phyloP scores from a whole-genome alignment of 1,140 invertebrate species.

The Bathynomus jamesi region DNA sequence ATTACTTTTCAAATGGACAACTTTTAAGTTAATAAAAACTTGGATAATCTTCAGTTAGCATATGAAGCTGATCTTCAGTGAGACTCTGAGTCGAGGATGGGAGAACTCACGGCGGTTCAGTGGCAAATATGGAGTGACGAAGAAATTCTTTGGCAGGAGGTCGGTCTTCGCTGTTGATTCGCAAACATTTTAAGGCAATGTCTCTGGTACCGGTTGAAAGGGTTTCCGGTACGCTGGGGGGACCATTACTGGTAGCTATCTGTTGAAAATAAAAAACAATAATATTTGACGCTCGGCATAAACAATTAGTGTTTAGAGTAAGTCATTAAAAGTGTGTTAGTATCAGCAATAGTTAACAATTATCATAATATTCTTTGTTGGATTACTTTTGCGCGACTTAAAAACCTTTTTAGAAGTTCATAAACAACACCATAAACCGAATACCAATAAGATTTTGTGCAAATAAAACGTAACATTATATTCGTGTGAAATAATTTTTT shows the following conservation, averaged over 20 bases:
- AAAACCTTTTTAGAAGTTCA: background rate
- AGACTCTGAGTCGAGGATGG: no score
- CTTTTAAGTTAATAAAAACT: background rate
- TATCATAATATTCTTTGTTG: background rate
- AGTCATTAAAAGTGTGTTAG: background rate
- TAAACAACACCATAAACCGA: background rate
- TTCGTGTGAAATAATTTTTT: no score
- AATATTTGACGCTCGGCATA: background rate
- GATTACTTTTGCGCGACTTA: background rate
- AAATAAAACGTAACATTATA: no score
- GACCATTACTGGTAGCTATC: slow-evolving; percentile 46
- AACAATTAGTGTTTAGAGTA: background rate
- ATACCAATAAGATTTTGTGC: background rate
- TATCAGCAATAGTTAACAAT: background rate
- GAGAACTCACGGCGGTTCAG: slow-evolving; percentile 19
- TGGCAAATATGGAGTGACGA: slow-evolving; percentile 44
- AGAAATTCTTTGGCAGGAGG: slow-evolving; percentile 46
- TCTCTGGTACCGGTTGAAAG: slow-evolving; percentile 40
- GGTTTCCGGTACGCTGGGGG: slow-evolving; percentile 46
- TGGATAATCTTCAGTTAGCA: no score
- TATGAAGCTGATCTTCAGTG: no score
- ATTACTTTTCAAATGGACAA: background rate
- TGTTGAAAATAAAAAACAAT: slow-evolving; percentile 25
- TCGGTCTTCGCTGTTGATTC: slow-evolving; percentile 43
- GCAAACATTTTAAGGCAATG: slow-evolving; percentile 45